phyloP scores from a whole-genome alignment of 1,140 invertebrate genomes.

The Drosophila kikkawai region DNA sequence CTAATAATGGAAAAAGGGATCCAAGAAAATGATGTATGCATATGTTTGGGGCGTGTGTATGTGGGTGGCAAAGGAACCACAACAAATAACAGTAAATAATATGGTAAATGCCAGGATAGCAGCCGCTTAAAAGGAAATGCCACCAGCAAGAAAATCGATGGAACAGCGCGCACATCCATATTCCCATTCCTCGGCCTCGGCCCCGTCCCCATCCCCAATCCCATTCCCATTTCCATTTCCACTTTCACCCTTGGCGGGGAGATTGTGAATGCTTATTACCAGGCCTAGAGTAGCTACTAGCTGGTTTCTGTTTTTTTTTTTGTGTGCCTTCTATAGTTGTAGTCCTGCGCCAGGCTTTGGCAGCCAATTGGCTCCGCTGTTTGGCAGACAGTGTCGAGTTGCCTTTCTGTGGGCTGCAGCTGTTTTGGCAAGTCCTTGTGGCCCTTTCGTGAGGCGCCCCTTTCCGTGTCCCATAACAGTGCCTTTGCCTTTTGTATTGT shows the following conservation, averaged over 20 bases:
- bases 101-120: slow-evolving; percentile 62
- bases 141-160: slow-evolving; percentile 64
- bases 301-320: slow-evolving; percentile 17
- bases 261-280: slow-evolving; percentile 62
- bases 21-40: slow-evolving; percentile 51
- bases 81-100: slow-evolving; percentile 75
- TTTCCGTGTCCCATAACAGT: neutral
- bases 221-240: slow-evolving; percentile 45
- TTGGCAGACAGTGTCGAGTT: slow-evolving; percentile 50
- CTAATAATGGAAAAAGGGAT: slow-evolving; percentile 57
- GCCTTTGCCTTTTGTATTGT: slow-evolving; percentile 8
- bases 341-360: slow-evolving; percentile 38
- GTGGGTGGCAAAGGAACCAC: slow-evolving; percentile 43
- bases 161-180: slow-evolving; percentile 52
- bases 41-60: slow-evolving; percentile 29
- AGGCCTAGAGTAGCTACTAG: slow-evolving; percentile 41
- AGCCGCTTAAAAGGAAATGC: slow-evolving; percentile 52
- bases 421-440: slow-evolving; percentile 43
- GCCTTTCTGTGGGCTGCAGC: slow-evolving; percentile 29
- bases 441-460: slow-evolving; percentile 26
- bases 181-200: neutral
- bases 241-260: slow-evolving; percentile 33
- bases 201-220: neutral
- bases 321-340: slow-evolving; percentile 7
- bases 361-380: slow-evolving; percentile 51